phyloP scores from a whole-genome alignment of 1,140 invertebrate genomes.

The Tribolium castaneum region DNA sequence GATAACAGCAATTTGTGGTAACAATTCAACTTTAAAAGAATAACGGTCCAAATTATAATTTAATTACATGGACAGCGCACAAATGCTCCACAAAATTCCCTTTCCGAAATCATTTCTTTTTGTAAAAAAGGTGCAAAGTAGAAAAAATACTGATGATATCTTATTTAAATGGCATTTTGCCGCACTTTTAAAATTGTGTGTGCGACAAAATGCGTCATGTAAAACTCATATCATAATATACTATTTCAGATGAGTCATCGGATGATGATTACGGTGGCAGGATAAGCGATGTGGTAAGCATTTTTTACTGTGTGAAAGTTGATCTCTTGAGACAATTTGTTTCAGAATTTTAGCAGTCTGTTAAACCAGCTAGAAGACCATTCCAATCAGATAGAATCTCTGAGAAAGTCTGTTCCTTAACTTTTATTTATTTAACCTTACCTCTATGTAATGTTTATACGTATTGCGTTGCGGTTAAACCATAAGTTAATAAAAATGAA shows the following conservation, averaged over 20 bases:
- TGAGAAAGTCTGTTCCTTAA: constrained; percentile 30
- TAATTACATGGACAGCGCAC: too few relatives aligned
- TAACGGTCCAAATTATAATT: too few relatives aligned
- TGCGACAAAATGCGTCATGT: too few relatives aligned
- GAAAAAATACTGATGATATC: too few relatives aligned
- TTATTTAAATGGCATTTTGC: too few relatives aligned
- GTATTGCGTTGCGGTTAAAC: neutral
- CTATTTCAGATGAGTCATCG: constrained; percentile 15
- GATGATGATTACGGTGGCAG: constrained; percentile 17
- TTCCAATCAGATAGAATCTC: constrained; percentile 38
- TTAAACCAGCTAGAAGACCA: constrained; percentile 31
- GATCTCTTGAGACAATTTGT: neutral
- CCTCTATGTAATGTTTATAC: constrained; percentile 14
- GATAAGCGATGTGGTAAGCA: constrained; percentile 29
- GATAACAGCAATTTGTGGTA: too few relatives aligned
- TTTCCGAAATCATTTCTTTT: too few relatives aligned
- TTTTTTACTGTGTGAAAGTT: neutral
- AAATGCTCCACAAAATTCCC: too few relatives aligned
- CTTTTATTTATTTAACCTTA: constrained; percentile 2
- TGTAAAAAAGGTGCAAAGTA: too few relatives aligned
- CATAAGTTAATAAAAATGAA: constrained; percentile 6
- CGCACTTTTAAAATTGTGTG: too few relatives aligned
- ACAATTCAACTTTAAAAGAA: too few relatives aligned
- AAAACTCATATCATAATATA: too few relatives aligned
- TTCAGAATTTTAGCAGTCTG: constrained; percentile 34